These are phyloP conservation scores for Clostera curtula DNA, from an alignment of 2,888 invertebrate species.

Conservation along the genomic window DNA sequence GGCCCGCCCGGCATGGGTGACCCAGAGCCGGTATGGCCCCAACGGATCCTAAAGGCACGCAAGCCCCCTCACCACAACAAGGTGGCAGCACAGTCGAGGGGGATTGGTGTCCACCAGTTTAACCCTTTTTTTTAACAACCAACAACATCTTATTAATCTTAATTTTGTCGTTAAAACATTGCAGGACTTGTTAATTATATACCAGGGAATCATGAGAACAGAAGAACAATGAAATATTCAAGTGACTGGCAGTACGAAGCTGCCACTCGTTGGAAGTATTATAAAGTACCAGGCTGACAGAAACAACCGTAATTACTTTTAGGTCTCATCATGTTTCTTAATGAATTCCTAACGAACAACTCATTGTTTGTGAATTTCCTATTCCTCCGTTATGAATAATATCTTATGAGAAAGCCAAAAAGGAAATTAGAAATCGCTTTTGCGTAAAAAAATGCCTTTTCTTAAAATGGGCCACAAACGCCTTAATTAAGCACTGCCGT, in stretches of 20 bases:
- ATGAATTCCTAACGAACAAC: slow-evolving; percentile 18
- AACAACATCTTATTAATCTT: slow-evolving; percentile 5
- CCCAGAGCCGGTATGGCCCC: no score
- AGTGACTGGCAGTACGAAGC: slow-evolving; percentile 10
- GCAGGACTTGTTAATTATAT: slow-evolving; percentile 36
- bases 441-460: no score
- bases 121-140: no score
- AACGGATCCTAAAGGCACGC: no score
- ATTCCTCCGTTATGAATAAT: slow-evolving; percentile 7
- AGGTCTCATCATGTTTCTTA: slow-evolving; percentile 16
- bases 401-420: not conserved
- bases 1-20: no score
- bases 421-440: no score
- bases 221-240: slow-evolving; percentile 39
- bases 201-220: slow-evolving; percentile 37
- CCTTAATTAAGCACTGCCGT: no score
- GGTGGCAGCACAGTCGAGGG: no score
- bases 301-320: slow-evolving; percentile 17
- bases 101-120: no score
- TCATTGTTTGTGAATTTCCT: slow-evolving; percentile 11
- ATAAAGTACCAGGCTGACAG: slow-evolving; percentile 13
- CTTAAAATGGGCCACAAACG: no score
- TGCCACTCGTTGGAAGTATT: slow-evolving; percentile 13
- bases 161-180: slow-evolving; percentile 21
- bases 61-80: no score